Percentiles rank a stretch among this genome's conserved stretches.
Conservation (phyloP, 1,140 invertebrate genomes). For the Caenorhabditis remanei region DNA sequence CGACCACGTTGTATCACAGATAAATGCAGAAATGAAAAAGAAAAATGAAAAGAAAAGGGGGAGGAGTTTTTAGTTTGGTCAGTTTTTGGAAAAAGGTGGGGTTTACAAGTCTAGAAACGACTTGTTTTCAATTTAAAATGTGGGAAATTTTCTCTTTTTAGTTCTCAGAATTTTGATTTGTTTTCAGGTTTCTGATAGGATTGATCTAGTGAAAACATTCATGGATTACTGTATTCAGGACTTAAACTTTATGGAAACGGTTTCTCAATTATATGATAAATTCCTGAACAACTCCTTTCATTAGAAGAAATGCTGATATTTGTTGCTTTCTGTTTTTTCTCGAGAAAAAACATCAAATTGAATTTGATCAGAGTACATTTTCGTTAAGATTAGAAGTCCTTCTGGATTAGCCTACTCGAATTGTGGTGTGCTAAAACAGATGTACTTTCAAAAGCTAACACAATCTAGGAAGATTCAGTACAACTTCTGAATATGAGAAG, state of each 20-base stretch:
- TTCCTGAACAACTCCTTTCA: background rate
- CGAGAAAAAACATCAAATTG: background rate
- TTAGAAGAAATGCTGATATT: too few species aligned
- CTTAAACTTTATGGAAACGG: too few species aligned
- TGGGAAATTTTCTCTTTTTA: too few species aligned
- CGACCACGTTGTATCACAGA: slow-evolving; percentile 8
- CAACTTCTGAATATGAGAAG: too few species aligned
- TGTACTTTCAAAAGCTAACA: too few species aligned
- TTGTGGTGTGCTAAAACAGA: too few species aligned
- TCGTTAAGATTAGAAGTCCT: background rate
- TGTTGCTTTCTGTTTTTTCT: too few species aligned
- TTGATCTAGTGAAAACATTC: too few species aligned
- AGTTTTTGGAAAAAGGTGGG: background rate
- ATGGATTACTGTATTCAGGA: too few species aligned
- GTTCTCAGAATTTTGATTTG: too few species aligned
- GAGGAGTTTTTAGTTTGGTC: slow-evolving; percentile 42
- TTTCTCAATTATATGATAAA: background rate
- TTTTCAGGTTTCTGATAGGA: too few species aligned
- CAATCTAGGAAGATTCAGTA: too few species aligned
- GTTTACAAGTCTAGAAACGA: background rate
- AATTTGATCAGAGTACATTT: background rate
- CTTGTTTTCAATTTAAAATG: background rate
- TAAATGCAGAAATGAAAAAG: slow-evolving; percentile 13
- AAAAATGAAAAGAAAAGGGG: background rate
- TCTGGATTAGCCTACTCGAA: background rate